phyloP scores from a whole-genome alignment of 2,797 vertebrate species.

The Rhynchotus rufescens region DNA sequence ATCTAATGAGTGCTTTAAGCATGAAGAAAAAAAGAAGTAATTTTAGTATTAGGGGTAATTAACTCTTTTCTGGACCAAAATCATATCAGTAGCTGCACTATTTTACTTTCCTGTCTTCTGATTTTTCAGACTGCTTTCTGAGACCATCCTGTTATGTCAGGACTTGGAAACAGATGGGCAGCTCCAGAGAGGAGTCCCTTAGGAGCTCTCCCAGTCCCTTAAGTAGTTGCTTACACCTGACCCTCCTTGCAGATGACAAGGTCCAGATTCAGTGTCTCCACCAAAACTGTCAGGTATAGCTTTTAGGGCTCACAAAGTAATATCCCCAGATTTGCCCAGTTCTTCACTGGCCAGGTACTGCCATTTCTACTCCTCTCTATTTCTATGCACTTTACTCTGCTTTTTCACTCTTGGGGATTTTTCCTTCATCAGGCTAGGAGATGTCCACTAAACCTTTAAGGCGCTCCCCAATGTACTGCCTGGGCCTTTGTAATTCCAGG shows the following conservation, averaged over 20 bases:
- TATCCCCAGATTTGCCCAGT: not conserved
- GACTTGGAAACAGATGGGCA: conserved; percentile 69
- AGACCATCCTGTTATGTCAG: conserved; percentile 11
- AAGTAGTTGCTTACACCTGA: conserved; percentile 65
- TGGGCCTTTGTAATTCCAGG: conserved; percentile 39
- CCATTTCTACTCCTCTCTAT: not conserved
- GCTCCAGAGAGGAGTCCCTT: conserved; percentile 17
- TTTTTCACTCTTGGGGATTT: not conserved
- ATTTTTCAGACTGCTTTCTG: conserved; percentile 32
- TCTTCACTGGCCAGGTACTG: not conserved
- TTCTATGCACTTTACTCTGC: not conserved
- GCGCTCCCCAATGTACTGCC: not conserved
- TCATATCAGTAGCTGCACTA: conserved; percentile 33
- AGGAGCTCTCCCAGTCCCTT: conserved; percentile 20
- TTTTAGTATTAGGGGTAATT: conserved; percentile 2
- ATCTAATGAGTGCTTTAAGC: not conserved
- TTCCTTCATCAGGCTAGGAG: not conserved
- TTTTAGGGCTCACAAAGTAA: conserved; percentile 21
- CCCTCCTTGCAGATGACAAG: conserved; percentile 44
- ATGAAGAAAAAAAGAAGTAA: not conserved
- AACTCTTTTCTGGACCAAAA: conserved; percentile 23
- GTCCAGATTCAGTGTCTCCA: conserved; percentile 13
- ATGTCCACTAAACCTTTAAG: conserved; percentile 12
- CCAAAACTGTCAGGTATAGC: not conserved
- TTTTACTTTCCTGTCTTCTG: conserved; percentile 42